Conservation (phyloP, 2,888 invertebrate genomes). For the Drosophila formosana region DNA sequence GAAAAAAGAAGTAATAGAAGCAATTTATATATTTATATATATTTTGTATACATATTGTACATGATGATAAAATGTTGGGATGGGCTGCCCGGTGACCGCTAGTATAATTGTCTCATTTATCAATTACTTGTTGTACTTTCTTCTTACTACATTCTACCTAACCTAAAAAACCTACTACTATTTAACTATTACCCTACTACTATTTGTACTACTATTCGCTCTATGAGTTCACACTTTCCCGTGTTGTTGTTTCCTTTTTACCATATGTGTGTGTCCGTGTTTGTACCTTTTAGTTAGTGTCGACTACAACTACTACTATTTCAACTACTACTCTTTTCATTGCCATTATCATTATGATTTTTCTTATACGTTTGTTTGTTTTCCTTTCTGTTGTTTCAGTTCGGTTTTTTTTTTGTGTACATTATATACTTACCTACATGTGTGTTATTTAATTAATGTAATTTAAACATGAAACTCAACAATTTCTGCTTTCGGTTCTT, state of each 20-base stretch:
- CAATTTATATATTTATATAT: slow-evolving; percentile 66
- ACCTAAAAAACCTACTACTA: slow-evolving; percentile 63
- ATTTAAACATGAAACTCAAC: slow-evolving; percentile 81
- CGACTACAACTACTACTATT: slow-evolving; percentile 16
- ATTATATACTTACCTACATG: slow-evolving; percentile 48
- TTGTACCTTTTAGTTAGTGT: slow-evolving; percentile 57
- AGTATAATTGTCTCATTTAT: slow-evolving; percentile 84
- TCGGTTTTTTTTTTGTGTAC: slow-evolving; percentile 17
- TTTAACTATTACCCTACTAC: slow-evolving; percentile 56
- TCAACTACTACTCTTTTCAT: slow-evolving; percentile 10
- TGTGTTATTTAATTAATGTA: slow-evolving; percentile 76
- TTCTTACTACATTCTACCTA: slow-evolving; percentile 67
- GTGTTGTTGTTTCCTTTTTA: slow-evolving; percentile 65
- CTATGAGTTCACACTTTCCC: slow-evolving; percentile 69
- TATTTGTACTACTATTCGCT: slow-evolving; percentile 70
- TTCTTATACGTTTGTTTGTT: slow-evolving; percentile 18
- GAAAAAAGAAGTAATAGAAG: slow-evolving; percentile 56
- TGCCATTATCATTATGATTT: slow-evolving; percentile 3
- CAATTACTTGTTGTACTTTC: slow-evolving; percentile 83
- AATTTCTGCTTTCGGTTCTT: slow-evolving; percentile 80
- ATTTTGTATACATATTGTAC: slow-evolving; percentile 77
- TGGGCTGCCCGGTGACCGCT: slow-evolving; percentile 86
- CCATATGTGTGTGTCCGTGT: slow-evolving; percentile 68
- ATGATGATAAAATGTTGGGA: slow-evolving; percentile 85
- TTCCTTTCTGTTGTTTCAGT: slow-evolving; percentile 21